phyloP scores from a whole-genome alignment of 1,140 invertebrate genomes.

The Ridgeia piscesae region DNA sequence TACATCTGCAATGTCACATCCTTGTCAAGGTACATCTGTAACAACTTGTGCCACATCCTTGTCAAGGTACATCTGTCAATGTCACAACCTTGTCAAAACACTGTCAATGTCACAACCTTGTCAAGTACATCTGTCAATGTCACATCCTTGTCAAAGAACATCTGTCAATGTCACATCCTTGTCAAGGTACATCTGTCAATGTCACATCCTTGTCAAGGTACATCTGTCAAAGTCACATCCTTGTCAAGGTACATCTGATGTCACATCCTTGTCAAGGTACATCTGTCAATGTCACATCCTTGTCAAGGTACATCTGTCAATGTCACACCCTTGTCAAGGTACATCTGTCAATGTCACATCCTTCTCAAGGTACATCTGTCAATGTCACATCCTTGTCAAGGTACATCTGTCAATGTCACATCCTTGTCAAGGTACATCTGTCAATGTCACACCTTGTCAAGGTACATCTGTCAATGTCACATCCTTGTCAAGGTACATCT shows the following conservation, averaged over 20 bases:
- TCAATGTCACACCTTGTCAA: background rate
- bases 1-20: background rate
- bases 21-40: background rate
- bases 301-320: slow-evolving; percentile 63
- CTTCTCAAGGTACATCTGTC: background rate
- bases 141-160: background rate
- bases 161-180: background rate
- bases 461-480: background rate
- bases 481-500: background rate
- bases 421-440: background rate
- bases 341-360: background rate
- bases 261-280: slow-evolving; percentile 81
- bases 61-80: background rate
- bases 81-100: background rate
- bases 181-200: background rate
- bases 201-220: slow-evolving; percentile 47
- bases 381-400: background rate
- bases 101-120: background rate
- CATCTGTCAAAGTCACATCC: background rate
- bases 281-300: slow-evolving; percentile 86
- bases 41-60: background rate
- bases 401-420: background rate
- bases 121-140: background rate
- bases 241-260: slow-evolving; percentile 63
- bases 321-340: background rate